These are phyloP conservation scores for Coluber constrictor DNA, from an alignment of 2,797 vertebrate species.

Conservation along the genomic window DNA sequence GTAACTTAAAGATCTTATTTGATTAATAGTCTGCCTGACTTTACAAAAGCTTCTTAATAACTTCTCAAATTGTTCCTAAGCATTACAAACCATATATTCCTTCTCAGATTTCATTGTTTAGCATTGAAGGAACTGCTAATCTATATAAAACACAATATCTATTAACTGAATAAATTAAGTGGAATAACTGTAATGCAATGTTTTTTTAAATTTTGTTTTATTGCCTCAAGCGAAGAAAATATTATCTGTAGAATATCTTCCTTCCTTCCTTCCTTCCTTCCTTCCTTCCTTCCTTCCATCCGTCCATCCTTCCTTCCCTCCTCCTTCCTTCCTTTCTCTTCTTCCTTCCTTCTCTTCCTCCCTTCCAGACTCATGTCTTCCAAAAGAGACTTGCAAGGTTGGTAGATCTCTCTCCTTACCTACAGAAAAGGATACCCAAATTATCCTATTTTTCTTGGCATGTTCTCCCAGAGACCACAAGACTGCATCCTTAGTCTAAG, in stretches of 20 bases:
- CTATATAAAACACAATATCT: not conserved
- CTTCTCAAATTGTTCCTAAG: not conserved
- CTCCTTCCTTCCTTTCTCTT: too few species aligned
- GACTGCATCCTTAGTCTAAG: not conserved
- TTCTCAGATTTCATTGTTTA: not conserved
- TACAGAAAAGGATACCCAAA: not conserved
- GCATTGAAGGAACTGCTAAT: not conserved
- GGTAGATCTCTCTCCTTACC: not conserved
- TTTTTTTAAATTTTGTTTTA: not conserved
- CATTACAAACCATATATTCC: not conserved
- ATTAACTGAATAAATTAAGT: not conserved
- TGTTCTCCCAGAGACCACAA: not conserved
- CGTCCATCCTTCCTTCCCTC: not conserved
- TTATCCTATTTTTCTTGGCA: not conserved
- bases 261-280: not conserved
- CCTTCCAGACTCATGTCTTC: not conserved
- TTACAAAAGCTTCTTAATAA: not conserved
- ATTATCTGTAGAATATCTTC: not conserved
- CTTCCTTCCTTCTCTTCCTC: not conserved
- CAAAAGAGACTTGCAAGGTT: not conserved
- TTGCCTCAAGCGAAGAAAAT: not conserved
- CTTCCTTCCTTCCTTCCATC: not conserved
- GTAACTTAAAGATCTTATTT: not conserved
- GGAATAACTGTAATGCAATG: not conserved
- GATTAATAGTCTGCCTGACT: not conserved